Base-by-base conservation (phyloP, 1,140 invertebrate genomes). In the Physella acuta region DNA sequence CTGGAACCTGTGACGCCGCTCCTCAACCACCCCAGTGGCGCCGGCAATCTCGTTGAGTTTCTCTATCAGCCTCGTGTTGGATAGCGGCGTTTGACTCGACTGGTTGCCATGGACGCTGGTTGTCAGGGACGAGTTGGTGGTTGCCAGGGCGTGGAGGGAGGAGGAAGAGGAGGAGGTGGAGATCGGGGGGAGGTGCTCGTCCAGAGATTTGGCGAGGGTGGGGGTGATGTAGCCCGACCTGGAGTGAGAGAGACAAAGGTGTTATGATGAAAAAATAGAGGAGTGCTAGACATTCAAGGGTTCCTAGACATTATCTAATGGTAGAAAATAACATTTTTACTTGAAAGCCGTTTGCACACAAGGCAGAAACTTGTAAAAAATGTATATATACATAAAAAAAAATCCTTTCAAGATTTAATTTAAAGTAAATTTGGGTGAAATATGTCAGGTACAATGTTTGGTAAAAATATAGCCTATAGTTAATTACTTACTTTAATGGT, bases 41-140 rank as follows among this genome's bases (percentile, higher is more conserved):
- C 68, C 69, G 17, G 75, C 76, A n/a, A 80, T 62, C n/a, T 66
- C 62, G 26, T 28, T 74, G 8, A 80, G 73, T 59, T 73, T 76
- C 51, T 75, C 73, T 20, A 80, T 74, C 51, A 80, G 72, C 61
- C 76, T 63, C 24, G 73, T 58, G 1, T 75, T 68, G 26, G 74
- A 73, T 36, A 14, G 58, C 34, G 1, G 60, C 37, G 34, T 62
- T 34, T 31, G 20, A 14, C 1, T 52, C 36, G 51, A n/a, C 36
- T 24, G 16, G 34, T 24, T 36, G 33, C 1, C 49, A 2, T 65
- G 14, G 16, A 3, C 30, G 14, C 36, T 24, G 2, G 55, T 20
- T 3, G 52, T 24, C 16, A 26, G 33, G 3, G 64, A 4, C 26
- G n/a, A 28, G 20, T 5, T 37, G 33, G 20, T 56, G 51, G 37